Percentiles rank a stretch among this genome's conserved stretches.
Evolutionary conservation across 2,888 invertebrate species (phyloP).

Genomic region (Agrypnus murinus): DNA sequence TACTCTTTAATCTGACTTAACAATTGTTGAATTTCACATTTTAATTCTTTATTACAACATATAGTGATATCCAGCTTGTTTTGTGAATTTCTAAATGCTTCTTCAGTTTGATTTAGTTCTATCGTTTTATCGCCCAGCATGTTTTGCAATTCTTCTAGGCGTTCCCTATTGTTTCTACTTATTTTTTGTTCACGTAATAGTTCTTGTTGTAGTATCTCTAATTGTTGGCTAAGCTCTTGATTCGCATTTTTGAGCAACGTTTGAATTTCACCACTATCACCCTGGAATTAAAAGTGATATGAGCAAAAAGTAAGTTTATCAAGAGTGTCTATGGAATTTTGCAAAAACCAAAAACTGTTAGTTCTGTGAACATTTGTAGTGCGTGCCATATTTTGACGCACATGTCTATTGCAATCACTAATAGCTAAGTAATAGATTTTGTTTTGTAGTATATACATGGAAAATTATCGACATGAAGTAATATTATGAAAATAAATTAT

Average conservation of each 20-base stretch:
- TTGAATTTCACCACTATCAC: background rate
- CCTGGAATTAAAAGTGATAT: no score
- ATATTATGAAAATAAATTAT: no score
- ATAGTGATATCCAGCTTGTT: conserved; percentile 30
- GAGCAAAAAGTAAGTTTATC: no score
- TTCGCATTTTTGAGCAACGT: conserved; percentile 10
- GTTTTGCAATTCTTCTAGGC: conserved; percentile 64
- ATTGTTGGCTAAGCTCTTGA: conserved; percentile 19
- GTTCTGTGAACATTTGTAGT: no score
- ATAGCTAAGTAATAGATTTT: no score
- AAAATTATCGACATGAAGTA: no score
- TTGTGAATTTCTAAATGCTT: conserved; percentile 27
- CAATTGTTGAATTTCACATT: conserved; percentile 23
- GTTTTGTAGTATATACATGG: no score
- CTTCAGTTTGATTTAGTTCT: conserved; percentile 32
- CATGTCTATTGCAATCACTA: no score
- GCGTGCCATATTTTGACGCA: no score
- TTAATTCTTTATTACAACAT: conserved; percentile 33
- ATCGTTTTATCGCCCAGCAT: conserved; percentile 60
- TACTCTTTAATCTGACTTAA: conserved; percentile 42
- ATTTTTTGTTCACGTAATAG: conserved; percentile 50
- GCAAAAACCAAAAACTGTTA: no score
- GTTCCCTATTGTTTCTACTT: conserved; percentile 51
- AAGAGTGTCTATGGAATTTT: no score
- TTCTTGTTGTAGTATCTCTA: conserved; percentile 11